These are phyloP conservation scores for Ernsta delagoae DNA, from an alignment of 2,888 invertebrate species.

Conservation along the genomic window DNA sequence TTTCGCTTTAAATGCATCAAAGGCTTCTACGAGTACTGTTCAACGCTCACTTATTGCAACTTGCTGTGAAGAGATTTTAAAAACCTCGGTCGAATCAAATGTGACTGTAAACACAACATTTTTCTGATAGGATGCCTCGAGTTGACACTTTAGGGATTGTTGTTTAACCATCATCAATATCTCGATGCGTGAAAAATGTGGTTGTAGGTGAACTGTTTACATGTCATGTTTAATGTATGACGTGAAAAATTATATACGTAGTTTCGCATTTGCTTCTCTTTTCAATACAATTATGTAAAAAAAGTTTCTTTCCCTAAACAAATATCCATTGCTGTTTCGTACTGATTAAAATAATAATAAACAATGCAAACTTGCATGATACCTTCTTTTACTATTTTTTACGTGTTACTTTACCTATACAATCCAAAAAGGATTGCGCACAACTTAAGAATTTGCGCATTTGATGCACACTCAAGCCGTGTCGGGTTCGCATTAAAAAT, in stretches of 20 bases:
- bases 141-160: neutral
- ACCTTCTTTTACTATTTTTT: too few relatives aligned
- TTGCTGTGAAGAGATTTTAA: conserved; percentile 22
- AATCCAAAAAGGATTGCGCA: neutral
- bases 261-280: too few relatives aligned
- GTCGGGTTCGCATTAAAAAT: conserved; percentile 11
- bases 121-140: neutral
- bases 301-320: too few relatives aligned
- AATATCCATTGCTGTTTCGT: too few relatives aligned
- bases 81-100: neutral
- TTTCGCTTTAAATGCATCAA: conserved; percentile 29
- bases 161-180: neutral
- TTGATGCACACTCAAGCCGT: neutral
- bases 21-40: conserved; percentile 13
- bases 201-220: too few relatives aligned
- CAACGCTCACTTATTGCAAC: conserved; percentile 21
- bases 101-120: neutral
- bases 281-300: too few relatives aligned
- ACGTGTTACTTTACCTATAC: too few relatives aligned
- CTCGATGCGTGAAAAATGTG: neutral
- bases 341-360: too few relatives aligned
- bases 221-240: too few relatives aligned
- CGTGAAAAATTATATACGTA: too few relatives aligned
- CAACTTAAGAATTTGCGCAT: neutral
- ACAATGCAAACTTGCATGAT: too few relatives aligned